Evolutionary conservation across 1,140 invertebrate genomes (phyloP), one percentile per base, ranked within the genome.

Genomic region (Camponotus floridanus): DNA sequence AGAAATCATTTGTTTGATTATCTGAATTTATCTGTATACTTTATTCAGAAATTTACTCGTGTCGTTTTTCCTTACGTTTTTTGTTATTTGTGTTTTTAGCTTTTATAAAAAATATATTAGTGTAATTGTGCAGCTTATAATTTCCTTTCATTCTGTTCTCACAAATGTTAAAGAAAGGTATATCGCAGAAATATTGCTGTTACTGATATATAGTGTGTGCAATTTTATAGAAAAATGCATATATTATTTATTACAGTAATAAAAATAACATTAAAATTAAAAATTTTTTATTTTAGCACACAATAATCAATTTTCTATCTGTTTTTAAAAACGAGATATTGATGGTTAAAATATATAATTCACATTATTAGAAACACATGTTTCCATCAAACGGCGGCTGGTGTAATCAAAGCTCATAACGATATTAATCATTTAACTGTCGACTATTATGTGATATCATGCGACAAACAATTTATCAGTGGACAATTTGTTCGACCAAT

Each of bases 361-460:
- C 51, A 18, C 67, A 55, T 80, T 55, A 48, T 68, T 42, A 36
- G 31, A 70, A 5, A 18, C 15, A 3, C 57, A 68, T 31, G 39
- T 42, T 76, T 42, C 21, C 73, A 64, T 45, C 18, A 36, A 11
- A 33, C 26, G 3, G 15, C 33, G 70, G 39, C 55, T 11, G 15
- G 42, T n/a, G 26, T 55, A 61, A 83, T 73, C 67, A 74, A 73
- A 83, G 68, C 55, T 74, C 68, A 57, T 39, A 18, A 39, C 3
- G 36, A 61, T 61, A 83, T 83, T 74, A 73, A 83, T 83, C 79
- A 73, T 83, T 83, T 62, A 83, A 83, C 79, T 55, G 45, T 61
- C 45, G 31, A 73, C 55, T 55, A 83, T 83, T 61, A 73, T 11
- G 55, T 39, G 21, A 45, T 61, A 83, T 83, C 68, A 83, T 61